A percentile compares a stretch with the other conserved stretches of the same genome.
Conservation (phyloP, 1,140 invertebrate genomes). For the Brevipalpus yothersi region DNA sequence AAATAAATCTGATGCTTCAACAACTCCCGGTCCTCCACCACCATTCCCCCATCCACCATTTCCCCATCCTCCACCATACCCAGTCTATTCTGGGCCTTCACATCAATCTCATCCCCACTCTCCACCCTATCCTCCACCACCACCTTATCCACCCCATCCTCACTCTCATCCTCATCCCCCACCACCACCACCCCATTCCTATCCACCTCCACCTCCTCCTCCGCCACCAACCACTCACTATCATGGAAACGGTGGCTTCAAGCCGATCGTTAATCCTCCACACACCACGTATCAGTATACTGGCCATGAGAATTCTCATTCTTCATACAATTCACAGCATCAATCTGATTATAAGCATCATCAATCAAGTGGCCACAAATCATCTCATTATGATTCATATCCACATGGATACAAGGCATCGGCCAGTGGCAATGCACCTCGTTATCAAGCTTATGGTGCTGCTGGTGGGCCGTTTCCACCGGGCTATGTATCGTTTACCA, state of each 20-base stretch:
- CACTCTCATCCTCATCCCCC: background rate
- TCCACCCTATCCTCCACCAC: background rate
- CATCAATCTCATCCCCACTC: background rate
- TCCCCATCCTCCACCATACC: background rate
- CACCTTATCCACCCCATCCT: background rate
- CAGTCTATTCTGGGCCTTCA: background rate
- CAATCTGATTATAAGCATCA: too few species aligned
- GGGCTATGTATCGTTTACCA: background rate
- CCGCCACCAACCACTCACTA: background rate
- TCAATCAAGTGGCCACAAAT: background rate
- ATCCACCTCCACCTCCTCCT: background rate
- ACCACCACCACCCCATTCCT: background rate
- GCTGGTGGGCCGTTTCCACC: background rate
- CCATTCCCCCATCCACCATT: background rate
- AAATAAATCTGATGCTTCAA: background rate
- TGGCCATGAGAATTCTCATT: too few species aligned
- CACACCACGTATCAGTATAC: too few species aligned
- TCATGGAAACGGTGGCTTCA: background rate
- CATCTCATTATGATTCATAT: background rate
- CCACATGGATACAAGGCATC: background rate
- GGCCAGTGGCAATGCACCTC: background rate
- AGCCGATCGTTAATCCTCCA: too few species aligned
- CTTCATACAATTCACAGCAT: too few species aligned
- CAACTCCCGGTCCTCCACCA: background rate
- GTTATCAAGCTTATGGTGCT: background rate